Evolutionary conservation across 2,888 invertebrate species (phyloP).

Genomic region (Aleiodes leptofemur): DNA sequence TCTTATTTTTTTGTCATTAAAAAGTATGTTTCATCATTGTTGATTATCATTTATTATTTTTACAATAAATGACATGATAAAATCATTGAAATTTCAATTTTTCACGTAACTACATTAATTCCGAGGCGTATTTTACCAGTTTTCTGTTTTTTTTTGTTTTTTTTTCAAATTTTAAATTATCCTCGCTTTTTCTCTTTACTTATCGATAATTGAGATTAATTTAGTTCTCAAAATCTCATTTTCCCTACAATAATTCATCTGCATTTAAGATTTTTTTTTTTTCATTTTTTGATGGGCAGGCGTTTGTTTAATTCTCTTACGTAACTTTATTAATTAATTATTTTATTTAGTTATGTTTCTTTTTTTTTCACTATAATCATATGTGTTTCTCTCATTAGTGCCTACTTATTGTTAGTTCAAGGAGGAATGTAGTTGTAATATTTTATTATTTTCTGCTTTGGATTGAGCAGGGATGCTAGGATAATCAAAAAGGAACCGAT

Average conservation of each 20-base stretch:
- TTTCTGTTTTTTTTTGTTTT: conserved; percentile 2
- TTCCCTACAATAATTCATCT: conserved; percentile 30
- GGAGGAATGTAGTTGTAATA: conserved; percentile 72
- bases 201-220: conserved; percentile 28
- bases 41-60: conserved; percentile 18
- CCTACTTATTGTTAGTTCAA: conserved; percentile 71
- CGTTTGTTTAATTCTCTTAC: conserved; percentile 33
- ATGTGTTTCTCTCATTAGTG: conserved; percentile 63
- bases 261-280: conserved; percentile 35
- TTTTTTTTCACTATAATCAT: conserved; percentile 35
- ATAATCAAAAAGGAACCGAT: conserved; percentile 58
- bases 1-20: conserved; percentile 35
- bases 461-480: conserved; percentile 38
- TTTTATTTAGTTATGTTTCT: conserved; percentile 27
- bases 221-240: conserved; percentile 20
- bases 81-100: conserved; percentile 25
- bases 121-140: conserved; percentile 6
- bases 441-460: conserved; percentile 51
- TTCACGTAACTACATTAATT: conserved; percentile 20
- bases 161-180: neutral
- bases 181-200: neutral
- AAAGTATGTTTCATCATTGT: conserved; percentile 30
- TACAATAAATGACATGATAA: conserved; percentile 15
- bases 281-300: conserved; percentile 38
- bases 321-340: conserved; percentile 35